These are phyloP conservation scores for Dendrolimus kikuchii DNA, from an alignment of 1,140 invertebrate species.

Conservation along the genomic window DNA sequence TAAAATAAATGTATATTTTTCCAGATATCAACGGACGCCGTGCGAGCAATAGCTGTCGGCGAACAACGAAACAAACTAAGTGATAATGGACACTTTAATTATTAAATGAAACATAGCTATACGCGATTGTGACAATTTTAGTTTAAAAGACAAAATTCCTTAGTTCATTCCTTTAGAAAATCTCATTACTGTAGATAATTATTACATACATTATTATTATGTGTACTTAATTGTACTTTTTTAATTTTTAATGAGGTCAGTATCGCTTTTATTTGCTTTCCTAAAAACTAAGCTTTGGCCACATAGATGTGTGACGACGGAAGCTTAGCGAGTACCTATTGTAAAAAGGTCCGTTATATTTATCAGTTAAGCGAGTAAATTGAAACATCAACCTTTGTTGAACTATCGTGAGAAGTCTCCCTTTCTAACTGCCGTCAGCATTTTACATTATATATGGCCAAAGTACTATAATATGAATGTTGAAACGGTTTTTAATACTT, in stretches of 20 bases:
- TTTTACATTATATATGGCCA: no score
- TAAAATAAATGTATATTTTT: constrained; percentile 16
- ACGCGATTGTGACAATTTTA: constrained; percentile 38
- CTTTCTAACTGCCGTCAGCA: no score
- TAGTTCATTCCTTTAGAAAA: constrained; percentile 43
- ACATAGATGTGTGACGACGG: no score
- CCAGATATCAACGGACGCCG: constrained; percentile 64
- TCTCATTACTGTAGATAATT: constrained; percentile 48
- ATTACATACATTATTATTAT: constrained; percentile 23
- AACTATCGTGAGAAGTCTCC: no score
- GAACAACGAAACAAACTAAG: constrained; percentile 57
- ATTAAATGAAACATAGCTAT: constrained; percentile 16
- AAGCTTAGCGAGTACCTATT: no score
- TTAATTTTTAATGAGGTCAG: constrained; percentile 40
- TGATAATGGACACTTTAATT: constrained; percentile 53
- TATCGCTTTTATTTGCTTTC: constrained; percentile 44
- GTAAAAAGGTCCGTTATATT: no score
- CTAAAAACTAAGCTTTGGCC: constrained; percentile 11
- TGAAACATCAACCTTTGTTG: no score
- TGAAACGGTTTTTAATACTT: no score
- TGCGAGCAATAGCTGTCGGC: constrained; percentile 59
- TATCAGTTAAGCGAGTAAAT: no score
- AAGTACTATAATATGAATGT: no score
- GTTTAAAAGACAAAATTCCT: constrained; percentile 24
- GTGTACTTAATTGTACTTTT: constrained; percentile 41